Conservation (phyloP, 2,113 vertebrate species). For the Fregetta grallaria region DNA sequence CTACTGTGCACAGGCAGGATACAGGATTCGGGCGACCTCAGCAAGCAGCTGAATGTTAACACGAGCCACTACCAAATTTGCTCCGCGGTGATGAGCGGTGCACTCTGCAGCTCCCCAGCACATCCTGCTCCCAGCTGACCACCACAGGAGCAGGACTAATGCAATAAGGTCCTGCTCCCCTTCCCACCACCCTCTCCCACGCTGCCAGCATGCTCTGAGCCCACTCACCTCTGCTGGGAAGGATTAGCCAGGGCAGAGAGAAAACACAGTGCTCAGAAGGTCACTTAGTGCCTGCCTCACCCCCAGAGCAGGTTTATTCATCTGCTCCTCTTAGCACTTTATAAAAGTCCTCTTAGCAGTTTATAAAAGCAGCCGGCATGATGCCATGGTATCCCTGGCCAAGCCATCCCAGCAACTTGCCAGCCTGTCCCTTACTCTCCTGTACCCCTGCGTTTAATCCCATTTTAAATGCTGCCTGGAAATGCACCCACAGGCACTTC, state of each 20-base stretch:
- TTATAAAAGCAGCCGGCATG: rapidly evolving
- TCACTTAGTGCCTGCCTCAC: not conserved
- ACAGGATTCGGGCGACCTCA: rapidly evolving
- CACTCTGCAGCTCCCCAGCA: not conserved
- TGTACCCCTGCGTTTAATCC: not conserved
- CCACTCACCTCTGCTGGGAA: not conserved
- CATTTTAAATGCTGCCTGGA: not conserved
- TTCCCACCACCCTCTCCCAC: not conserved
- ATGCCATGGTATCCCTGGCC: not conserved
- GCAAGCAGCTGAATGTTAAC: not conserved
- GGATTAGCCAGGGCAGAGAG: not conserved
- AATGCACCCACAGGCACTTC: not conserved
- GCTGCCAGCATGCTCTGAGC: not conserved
- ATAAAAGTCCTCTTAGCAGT: not conserved
- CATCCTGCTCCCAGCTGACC: rapidly evolving
- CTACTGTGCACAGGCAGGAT: not conserved
- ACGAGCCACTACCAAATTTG: not conserved
- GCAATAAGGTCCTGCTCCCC: not conserved
- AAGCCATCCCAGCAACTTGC: not conserved
- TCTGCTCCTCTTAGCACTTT: not conserved
- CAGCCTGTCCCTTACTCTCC: not conserved
- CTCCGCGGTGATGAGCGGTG: rapidly evolving
- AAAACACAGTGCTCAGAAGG: not conserved
- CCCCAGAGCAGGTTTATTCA: not conserved
- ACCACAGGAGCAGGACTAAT: not conserved